Base-by-base conservation (phyloP, 2,888 invertebrate species). In the Ectemnius cavifrons region DNA sequence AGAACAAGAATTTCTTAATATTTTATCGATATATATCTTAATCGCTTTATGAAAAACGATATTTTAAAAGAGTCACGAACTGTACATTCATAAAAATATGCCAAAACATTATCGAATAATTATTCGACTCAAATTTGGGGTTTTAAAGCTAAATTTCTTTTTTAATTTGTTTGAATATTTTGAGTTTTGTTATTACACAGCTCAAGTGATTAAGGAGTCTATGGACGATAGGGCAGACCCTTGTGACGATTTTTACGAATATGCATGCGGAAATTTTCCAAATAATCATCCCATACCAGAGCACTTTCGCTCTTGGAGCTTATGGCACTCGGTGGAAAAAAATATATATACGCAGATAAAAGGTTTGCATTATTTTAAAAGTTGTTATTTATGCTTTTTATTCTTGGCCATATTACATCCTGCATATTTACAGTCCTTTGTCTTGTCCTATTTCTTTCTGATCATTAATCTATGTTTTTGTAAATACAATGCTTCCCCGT, bases 241-340 rank as follows among this genome's bases (percentile, higher is more conserved):
- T 4, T 87, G 86, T 37, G 75, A 85, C 0, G 63, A 86, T 64
- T 86, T 86, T 62, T 85, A 84, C 62, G 80, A 86, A 13, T 86
- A 80, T 28, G 64, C 80, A 0, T 87, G 87, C 60, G 84, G 85
- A 37, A 80, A 78, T 6, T 87, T 81, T 80, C 11, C 47, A 2
- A 27, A 65, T 5, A 66, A 78, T 3, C 76, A 81, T 75, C 75
- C 80, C 1, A 72, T 81, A 14, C 86, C 87, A 1, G 16, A 78
- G 4, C 72, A 71, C 16, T 60, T 62, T 45, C 16, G 16, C 2
- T 4, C 5, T 6, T 87, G 86, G 86, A 75, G 73, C 59, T 61
- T 77, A n/a, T 6, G 73, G n/a, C 0, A 0, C 0, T 74, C 61
- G 14, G 28, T 27, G 6, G 27, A 59, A 27, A 11, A 3, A 2